Percentiles rank a stretch among this genome's conserved stretches.
These are phyloP conservation scores for Drosophila formosana DNA, from an alignment of 2,888 invertebrate genomes.

Conservation along the genomic window DNA sequence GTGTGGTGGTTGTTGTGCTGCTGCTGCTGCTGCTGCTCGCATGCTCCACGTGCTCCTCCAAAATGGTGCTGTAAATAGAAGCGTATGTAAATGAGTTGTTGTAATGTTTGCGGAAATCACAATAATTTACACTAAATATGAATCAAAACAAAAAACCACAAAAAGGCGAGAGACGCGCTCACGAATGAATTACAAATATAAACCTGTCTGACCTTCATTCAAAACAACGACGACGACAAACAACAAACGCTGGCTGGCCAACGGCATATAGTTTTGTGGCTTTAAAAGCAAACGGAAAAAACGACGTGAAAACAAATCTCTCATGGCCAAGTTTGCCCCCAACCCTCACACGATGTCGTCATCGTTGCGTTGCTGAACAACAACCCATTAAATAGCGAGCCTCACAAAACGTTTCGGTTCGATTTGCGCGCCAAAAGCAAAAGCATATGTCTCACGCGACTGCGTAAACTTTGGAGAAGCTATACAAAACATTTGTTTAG, in stretches of 20 bases:
- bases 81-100: constrained; percentile 24
- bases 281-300: constrained; percentile 27
- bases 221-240: constrained; percentile 12
- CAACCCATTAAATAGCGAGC: constrained; percentile 23
- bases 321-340: constrained; percentile 43
- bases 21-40: constrained; percentile 49
- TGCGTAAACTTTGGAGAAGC: constrained; percentile 22
- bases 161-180: constrained; percentile 33
- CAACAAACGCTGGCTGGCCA: constrained; percentile 15
- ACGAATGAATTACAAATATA: constrained; percentile 50
- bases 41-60: constrained; percentile 82
- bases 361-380: constrained; percentile 37
- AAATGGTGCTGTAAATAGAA: constrained; percentile 77
- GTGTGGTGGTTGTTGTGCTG: constrained; percentile 43
- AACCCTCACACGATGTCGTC: constrained; percentile 59
- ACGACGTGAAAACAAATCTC: constrained; percentile 48
- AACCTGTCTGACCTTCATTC: constrained; percentile 62
- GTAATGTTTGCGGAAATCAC: constrained; percentile 41
- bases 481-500: background rate
- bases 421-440: constrained; percentile 59
- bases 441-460: background rate
- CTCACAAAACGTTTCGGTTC: constrained; percentile 13
- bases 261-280: constrained; percentile 39
- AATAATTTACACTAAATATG: constrained; percentile 27
- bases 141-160: constrained; percentile 70